Conservation (phyloP, 2,113 vertebrate genomes). For the Tympanuchus pallidicinctus region DNA sequence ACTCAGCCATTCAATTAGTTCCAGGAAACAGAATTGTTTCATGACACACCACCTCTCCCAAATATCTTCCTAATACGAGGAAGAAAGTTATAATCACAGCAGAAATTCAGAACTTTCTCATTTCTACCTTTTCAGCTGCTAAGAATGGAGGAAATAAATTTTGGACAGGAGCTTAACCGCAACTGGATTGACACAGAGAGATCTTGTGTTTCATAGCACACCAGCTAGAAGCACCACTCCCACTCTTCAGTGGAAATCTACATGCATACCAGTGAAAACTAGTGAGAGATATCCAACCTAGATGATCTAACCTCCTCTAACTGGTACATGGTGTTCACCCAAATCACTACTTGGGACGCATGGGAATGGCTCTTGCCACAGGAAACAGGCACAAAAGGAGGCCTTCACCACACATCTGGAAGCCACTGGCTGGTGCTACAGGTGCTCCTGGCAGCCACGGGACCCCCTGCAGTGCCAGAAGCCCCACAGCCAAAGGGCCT, state of each 20-base stretch:
- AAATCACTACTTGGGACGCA: rapidly evolving
- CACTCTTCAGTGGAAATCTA: background rate
- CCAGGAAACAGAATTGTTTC: background rate
- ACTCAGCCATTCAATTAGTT: background rate
- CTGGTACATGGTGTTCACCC: background rate
- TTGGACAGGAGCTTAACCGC: background rate
- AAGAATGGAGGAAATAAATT: background rate
- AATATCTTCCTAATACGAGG: background rate
- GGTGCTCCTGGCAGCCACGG: background rate
- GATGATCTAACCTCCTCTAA: background rate
- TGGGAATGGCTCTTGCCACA: background rate
- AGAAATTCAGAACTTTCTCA: background rate
- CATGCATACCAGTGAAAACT: background rate
- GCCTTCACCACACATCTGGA: rapidly evolving
- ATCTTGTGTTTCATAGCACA: rapidly evolving
- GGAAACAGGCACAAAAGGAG: background rate
- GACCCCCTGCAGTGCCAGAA: rapidly evolving
- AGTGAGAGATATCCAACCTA: background rate
- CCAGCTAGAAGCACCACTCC: background rate
- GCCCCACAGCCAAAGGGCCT: rapidly evolving
- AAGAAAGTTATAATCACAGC: background rate
- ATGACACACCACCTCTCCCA: background rate
- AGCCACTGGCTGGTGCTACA: rapidly evolving
- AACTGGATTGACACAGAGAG: background rate
- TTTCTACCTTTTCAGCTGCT: background rate